A percentile compares a stretch with the other conserved stretches of the same genome.
These are phyloP conservation scores for Somateria mollissima DNA, from an alignment of 2,797 vertebrate genomes.

Conservation along the genomic window DNA sequence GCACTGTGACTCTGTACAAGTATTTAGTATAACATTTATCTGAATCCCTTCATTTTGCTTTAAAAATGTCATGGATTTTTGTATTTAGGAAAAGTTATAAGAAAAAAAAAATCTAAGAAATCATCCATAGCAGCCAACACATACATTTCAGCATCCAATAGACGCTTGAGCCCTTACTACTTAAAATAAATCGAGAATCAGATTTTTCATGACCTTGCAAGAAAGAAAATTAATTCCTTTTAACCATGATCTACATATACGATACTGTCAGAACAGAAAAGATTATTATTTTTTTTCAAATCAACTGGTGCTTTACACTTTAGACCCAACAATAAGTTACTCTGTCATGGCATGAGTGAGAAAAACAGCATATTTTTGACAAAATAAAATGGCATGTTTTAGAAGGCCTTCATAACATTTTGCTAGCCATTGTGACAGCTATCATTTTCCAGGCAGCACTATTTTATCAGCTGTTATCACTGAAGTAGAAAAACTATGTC, in stretches of 20 bases:
- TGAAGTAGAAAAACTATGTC: not conserved
- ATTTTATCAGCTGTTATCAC: not conserved
- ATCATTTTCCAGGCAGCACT: not conserved
- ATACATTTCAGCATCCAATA: not conserved
- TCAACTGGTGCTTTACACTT: not conserved
- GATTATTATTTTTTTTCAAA: not conserved
- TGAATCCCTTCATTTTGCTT: not conserved
- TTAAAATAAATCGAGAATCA: conserved; percentile 3
- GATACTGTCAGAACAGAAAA: not conserved
- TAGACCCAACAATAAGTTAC: not conserved
- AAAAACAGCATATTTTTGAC: not conserved
- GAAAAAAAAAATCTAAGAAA: not conserved
- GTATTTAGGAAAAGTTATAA: not conserved
- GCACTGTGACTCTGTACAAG: not conserved
- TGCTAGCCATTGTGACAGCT: not conserved
- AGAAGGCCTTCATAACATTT: not conserved
- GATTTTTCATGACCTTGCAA: not conserved
- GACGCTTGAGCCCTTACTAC: not conserved
- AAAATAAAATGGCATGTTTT: not conserved
- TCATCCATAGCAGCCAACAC: not conserved
- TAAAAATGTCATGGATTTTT: not conserved
- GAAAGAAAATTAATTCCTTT: not conserved
- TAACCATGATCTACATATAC: not conserved
- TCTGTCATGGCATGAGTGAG: not conserved
- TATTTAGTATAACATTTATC: not conserved